Base-by-base conservation (phyloP, 2,888 invertebrate species). In the Ephialtes manifestator region DNA sequence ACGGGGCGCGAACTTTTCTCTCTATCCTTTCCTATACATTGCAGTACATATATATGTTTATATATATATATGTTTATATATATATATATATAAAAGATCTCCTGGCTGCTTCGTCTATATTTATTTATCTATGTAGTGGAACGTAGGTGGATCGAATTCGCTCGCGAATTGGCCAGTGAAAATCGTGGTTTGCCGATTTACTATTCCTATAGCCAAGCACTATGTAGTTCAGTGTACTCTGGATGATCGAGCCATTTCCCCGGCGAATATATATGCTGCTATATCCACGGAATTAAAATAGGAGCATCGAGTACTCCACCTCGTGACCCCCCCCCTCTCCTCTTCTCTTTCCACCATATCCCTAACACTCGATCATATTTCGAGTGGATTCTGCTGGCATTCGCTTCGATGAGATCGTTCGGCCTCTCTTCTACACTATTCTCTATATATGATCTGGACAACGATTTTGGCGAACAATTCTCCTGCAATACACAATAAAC, bases 351-450 rank as follows among this genome's bases (percentile, higher is more conserved):
- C 60, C n/a, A 24, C 35, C 35, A 2, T 35, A 0, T 2, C 39
- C 77, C 28, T 63, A 18, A 67, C 81, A 85, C 87, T 88, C 90
- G 88, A 87, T 89, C 89, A 89, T 88, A 89, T 88, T 89, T 84
- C 82, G 80, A 84, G 84, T 86, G 86, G 82, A 55, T 76, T 75
- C 81, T 60, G 78, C 18, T 82, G 72, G 78, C 75, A 72, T 79
- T 81, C 81, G 79, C 51, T 72, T 82, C 81, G 81, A 78, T 46
- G 71, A 82, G 76, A 72, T 31, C 71, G 48, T 76, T 67, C 78
- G 77, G 35, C 72, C 83, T 77, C 78, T 78, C 76, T 51, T 55
- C 65, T 63, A 20, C 53, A 63, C 67, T 68, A 43, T 70, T 79
- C 83, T 74, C 58, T 67, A 70, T 75, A 65, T 81, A 75, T 58